Base-by-base conservation (phyloP, 30 jellyfish, hydroid and myxozoan genomes). In the Morbakka virulenta region DNA sequence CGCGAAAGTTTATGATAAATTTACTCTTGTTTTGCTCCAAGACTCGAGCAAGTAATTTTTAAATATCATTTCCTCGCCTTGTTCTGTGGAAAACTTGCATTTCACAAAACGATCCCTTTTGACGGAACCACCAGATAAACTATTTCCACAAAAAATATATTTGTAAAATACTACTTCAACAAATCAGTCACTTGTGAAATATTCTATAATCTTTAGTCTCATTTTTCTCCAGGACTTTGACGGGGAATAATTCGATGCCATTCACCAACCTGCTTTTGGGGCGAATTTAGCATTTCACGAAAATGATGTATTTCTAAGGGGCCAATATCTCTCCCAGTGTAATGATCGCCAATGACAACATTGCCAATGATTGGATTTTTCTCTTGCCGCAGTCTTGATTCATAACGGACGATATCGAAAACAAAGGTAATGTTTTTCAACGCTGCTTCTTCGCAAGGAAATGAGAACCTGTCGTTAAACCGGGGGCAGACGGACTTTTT, bases 191-290 rank as follows among this genome's bases (percentile, higher is more conserved):
- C n/a, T n/a, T n/a, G n/a, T n/a, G n/a, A n/a, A n/a, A n/a, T n/a
- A n/a, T n/a, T n/a, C n/a, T n/a, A n/a, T n/a, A n/a, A n/a, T n/a
- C n/a, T n/a, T n/a, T n/a, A n/a, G n/a, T n/a, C n/a, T n/a, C n/a
- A 41, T 41, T 17, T 17, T 41, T 41, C 17, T 41, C 57, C 57
- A 41, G 57, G 13, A 41, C 9, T 41, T 6, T 41, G 57, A 17
- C 57, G 57, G 57, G 57, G 57, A 41, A 90, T 82, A 11, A 90
- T 29, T 52, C 76, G 71, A 80, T 90, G 97, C 96, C 94, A 90
- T 69, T 90, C 97, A 2, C 96, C 97, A 33, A 82, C 71, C 62
- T 90, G 97, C 47, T 89, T 84, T 31, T 84, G 95, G 1, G 97
- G 97, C 6, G 88, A 82, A 0, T 76, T 74, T 13, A 90, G 81